Evolutionary conservation across 2,113 vertebrate genomes (phyloP).

Genomic region (Myotis brandtii): DNA sequence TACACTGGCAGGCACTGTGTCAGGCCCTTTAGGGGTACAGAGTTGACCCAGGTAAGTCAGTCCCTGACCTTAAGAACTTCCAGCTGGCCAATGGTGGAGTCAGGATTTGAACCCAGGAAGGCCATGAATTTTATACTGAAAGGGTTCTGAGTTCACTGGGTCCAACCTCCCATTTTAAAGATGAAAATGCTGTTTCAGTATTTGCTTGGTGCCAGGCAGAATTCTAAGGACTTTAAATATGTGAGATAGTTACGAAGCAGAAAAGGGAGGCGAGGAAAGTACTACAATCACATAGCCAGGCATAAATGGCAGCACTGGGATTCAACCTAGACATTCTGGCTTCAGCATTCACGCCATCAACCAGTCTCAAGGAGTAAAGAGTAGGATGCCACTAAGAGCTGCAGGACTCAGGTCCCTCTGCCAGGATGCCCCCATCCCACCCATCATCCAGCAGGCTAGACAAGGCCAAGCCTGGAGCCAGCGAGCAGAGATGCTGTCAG

Average conservation of each 20-base stretch:
- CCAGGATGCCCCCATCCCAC: neutral
- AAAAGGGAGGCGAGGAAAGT: neutral
- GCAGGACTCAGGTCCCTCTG: neutral
- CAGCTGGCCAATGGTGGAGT: neutral
- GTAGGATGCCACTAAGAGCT: neutral
- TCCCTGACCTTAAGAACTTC: neutral
- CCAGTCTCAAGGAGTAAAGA: neutral
- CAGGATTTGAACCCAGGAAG: neutral
- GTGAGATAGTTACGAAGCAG: neutral
- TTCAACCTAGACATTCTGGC: neutral
- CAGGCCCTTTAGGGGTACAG: neutral
- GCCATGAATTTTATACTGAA: conserved; percentile 3
- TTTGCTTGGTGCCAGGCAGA: neutral
- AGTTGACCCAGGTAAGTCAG: neutral
- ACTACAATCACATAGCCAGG: neutral
- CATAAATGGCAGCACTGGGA: neutral
- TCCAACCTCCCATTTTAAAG: neutral
- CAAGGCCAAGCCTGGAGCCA: neutral
- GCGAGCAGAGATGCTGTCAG: neutral
- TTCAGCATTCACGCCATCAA: neutral
- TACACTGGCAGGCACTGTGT: neutral
- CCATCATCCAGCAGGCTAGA: neutral
- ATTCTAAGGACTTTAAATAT: neutral
- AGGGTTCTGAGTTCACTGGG: neutral
- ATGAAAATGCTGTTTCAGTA: neutral